Conservation (phyloP, 2,888 invertebrate species). For the Xestia sexstrigata region DNA sequence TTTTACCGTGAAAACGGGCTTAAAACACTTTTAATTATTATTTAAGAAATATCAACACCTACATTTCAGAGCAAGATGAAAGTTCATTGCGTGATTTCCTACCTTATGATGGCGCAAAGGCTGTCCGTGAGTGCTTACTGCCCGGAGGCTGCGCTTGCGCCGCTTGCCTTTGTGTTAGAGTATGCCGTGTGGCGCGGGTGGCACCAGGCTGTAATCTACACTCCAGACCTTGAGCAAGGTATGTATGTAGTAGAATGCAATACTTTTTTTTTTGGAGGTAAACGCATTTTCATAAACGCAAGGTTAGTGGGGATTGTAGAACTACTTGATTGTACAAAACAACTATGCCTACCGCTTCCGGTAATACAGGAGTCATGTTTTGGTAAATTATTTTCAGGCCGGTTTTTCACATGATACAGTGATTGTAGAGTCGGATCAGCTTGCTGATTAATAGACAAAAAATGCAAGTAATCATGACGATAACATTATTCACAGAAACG, state of each 20-base stretch:
- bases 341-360: background rate
- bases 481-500: background rate
- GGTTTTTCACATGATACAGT: background rate
- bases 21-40: background rate
- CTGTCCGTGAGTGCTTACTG: slow-evolving; percentile 66
- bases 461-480: background rate
- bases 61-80: slow-evolving; percentile 31
- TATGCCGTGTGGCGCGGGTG: slow-evolving; percentile 90
- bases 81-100: background rate
- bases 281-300: too few species aligned
- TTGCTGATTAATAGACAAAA: background rate
- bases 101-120: slow-evolving; percentile 10
- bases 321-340: too few species aligned
- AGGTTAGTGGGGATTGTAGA: background rate
- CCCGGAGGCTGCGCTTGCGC: slow-evolving; percentile 68
- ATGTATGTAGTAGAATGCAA: slow-evolving; percentile 10
- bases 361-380: background rate
- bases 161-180: slow-evolving; percentile 87
- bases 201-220: slow-evolving; percentile 88
- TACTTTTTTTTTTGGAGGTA: background rate
- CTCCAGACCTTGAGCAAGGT: slow-evolving; percentile 81
- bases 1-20: background rate
- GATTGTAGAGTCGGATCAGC: background rate
- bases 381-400: background rate
- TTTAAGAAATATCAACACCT: background rate